Evolutionary conservation across 1,140 invertebrate genomes (phyloP).

Genomic region (Pseudoatta argentina): DNA sequence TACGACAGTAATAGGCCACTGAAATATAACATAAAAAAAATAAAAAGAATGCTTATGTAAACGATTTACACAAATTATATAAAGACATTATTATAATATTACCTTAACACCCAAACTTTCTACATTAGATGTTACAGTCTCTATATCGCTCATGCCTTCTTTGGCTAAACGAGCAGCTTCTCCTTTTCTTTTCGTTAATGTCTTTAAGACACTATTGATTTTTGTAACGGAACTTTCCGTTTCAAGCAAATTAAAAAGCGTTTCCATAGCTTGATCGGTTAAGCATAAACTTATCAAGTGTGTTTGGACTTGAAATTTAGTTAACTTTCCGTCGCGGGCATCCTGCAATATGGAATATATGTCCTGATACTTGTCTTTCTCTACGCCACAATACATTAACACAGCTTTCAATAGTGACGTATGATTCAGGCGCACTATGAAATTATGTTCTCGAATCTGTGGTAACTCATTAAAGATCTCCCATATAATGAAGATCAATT

Average conservation of each 20-base stretch:
- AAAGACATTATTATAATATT: constrained; percentile 60
- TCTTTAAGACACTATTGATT: constrained; percentile 88
- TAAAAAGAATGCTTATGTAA: background rate
- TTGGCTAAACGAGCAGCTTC: constrained; percentile 89
- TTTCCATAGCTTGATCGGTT: constrained; percentile 90
- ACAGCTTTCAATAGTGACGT: constrained; percentile 92
- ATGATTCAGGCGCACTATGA: constrained; percentile 94
- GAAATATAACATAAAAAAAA: constrained; percentile 62
- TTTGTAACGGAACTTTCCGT: constrained; percentile 90
- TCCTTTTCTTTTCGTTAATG: constrained; percentile 88
- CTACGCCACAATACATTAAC: constrained; percentile 93
- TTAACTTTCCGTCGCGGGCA: constrained; percentile 88
- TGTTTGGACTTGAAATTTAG: constrained; percentile 91
- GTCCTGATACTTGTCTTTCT: constrained; percentile 90
- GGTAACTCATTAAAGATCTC: constrained; percentile 93
- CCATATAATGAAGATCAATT: constrained; percentile 92
- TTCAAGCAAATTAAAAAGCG: constrained; percentile 91
- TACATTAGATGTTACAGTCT: constrained; percentile 90
- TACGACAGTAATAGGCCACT: constrained; percentile 88
- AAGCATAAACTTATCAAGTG: constrained; percentile 90
- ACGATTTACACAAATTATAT: constrained; percentile 12
- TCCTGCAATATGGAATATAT: constrained; percentile 89
- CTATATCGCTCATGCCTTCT: constrained; percentile 91
- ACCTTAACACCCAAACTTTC: constrained; percentile 92
- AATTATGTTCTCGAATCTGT: constrained; percentile 89